A percentile compares a stretch with the other conserved stretches of the same genome.
Evolutionary conservation across 1,140 invertebrate species (phyloP).

Genomic region (Homalodisca vitripennis): DNA sequence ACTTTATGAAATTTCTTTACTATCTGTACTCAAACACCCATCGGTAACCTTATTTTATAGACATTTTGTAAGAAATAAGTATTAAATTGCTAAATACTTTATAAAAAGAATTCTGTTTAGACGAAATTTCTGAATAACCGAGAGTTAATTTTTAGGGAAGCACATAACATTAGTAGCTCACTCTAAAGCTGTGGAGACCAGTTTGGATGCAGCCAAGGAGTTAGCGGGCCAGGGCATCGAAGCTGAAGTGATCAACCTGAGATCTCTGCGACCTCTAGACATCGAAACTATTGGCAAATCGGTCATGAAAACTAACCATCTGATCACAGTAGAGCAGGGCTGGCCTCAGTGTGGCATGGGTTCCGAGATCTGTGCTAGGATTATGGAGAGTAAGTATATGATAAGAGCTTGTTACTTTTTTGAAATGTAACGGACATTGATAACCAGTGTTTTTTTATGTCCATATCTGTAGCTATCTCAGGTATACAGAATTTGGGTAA

Average conservation of each 20-base stretch:
- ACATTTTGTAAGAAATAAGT: too few species aligned
- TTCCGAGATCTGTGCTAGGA: conserved; percentile 89
- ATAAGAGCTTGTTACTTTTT: too few species aligned
- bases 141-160: conserved; percentile 66
- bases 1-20: too few species aligned
- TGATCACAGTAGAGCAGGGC: conserved; percentile 93
- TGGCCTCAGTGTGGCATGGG: conserved; percentile 97
- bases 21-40: too few species aligned
- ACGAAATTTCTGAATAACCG: conserved; percentile 15
- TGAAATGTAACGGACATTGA: too few species aligned
- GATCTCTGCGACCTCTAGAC: conserved; percentile 91
- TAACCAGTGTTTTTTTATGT: too few species aligned
- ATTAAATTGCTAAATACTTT: too few species aligned
- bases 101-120: neutral
- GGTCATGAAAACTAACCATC: conserved; percentile 92
- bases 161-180: conserved; percentile 94
- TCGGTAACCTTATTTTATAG: too few species aligned
- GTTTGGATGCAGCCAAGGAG: conserved; percentile 86
- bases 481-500: too few species aligned
- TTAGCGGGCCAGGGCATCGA: conserved; percentile 84
- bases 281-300: conserved; percentile 87
- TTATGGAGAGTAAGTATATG: conserved; percentile 93
- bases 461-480: too few species aligned
- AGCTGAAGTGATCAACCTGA: conserved; percentile 95
- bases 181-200: conserved; percentile 85